Percentiles rank a stretch among this genome's conserved stretches.
Evolutionary conservation across 2,888 invertebrate genomes (phyloP).

Genomic region (Teinopalpus imperialis): DNA sequence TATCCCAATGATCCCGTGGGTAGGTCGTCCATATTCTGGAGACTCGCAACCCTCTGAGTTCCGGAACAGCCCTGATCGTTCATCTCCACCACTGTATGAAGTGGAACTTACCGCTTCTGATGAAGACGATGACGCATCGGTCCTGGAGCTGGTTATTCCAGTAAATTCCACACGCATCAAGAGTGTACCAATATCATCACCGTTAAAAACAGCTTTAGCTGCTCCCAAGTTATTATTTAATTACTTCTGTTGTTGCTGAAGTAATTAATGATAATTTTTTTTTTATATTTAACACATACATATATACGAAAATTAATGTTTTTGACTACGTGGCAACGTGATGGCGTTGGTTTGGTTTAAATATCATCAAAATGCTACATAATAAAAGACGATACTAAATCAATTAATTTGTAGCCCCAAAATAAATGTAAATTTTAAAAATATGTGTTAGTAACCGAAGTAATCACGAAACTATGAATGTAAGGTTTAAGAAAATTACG

Average conservation of each 20-base stretch:
- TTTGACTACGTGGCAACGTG: too few species aligned
- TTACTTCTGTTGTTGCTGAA: slow-evolving; percentile 53
- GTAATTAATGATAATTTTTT: too few species aligned
- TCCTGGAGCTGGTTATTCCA: slow-evolving; percentile 68
- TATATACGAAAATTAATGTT: too few species aligned
- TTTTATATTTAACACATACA: too few species aligned
- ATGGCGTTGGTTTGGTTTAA: too few species aligned
- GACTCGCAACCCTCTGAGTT: slow-evolving; percentile 20
- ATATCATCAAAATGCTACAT: too few species aligned
- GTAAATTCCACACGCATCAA: slow-evolving; percentile 53
- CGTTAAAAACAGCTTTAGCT: slow-evolving; percentile 43
- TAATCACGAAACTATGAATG: too few species aligned
- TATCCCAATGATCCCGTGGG: slow-evolving; percentile 30
- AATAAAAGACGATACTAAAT: too few species aligned
- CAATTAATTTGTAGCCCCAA: too few species aligned
- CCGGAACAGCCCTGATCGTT: slow-evolving; percentile 40
- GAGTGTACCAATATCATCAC: slow-evolving; percentile 54
- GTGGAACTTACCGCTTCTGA: slow-evolving; percentile 72
- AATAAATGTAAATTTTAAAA: too few species aligned
- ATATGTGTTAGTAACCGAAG: too few species aligned
- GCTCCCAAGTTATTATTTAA: slow-evolving; percentile 40
- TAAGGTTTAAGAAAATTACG: too few species aligned
- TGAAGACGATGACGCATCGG: slow-evolving; percentile 68
- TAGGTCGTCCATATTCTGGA: slow-evolving; percentile 29
- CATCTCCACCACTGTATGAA: slow-evolving; percentile 63